Evolutionary conservation across 2,888 invertebrate genomes (phyloP).

Genomic region (Epiblema foenella): DNA sequence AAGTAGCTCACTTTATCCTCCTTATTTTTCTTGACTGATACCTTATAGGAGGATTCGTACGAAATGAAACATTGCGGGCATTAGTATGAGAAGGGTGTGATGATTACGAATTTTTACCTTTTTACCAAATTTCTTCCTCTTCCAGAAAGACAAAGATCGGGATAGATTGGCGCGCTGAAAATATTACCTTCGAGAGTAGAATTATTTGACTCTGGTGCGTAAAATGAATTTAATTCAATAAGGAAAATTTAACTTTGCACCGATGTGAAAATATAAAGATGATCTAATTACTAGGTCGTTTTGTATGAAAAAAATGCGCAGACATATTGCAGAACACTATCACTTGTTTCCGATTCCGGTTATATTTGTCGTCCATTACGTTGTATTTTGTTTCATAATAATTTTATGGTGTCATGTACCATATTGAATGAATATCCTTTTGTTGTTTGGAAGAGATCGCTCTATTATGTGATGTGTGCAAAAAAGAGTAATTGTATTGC

Average conservation of each 20-base stretch:
- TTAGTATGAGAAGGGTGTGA: conserved; percentile 29
- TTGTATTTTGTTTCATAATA: too few relatives aligned
- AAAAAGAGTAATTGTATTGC: too few relatives aligned
- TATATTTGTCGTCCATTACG: too few relatives aligned
- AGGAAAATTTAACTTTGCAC: conserved; percentile 9
- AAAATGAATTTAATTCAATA: conserved; percentile 30
- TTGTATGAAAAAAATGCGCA: too few relatives aligned
- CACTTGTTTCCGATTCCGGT: too few relatives aligned
- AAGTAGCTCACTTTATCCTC: neutral
- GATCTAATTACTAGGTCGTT: too few relatives aligned
- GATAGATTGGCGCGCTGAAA: conserved; percentile 34
- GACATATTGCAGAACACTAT: too few relatives aligned
- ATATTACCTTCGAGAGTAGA: conserved; percentile 5
- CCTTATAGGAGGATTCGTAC: conserved; percentile 6
- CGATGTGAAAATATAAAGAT: neutral
- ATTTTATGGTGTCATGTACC: too few relatives aligned
- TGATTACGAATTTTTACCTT: conserved; percentile 35
- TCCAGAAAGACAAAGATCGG: conserved; percentile 30
- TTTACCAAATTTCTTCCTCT: conserved; percentile 31
- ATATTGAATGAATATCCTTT: too few relatives aligned
- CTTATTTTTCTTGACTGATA: neutral
- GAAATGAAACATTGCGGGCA: conserved; percentile 23
- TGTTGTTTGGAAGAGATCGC: too few relatives aligned
- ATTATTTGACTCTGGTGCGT: conserved; percentile 12
- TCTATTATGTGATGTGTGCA: too few relatives aligned